phyloP scores from a whole-genome alignment of 2,797 vertebrate species.

The Xerus rutilus region DNA sequence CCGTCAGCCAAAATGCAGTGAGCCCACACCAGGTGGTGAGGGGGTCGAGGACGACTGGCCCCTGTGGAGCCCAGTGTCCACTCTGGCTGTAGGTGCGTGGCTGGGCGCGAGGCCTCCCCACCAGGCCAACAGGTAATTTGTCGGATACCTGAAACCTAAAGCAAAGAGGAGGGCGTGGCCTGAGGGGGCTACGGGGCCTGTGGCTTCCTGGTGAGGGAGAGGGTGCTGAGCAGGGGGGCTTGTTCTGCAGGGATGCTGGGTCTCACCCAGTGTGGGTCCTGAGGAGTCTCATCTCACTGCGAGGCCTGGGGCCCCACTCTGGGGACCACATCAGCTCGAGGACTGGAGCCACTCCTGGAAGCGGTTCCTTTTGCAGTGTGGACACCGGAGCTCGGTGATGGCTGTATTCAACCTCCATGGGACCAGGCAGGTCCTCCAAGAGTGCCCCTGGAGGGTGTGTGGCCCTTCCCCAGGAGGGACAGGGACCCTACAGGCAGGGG shows the following conservation, averaged over 20 bases:
- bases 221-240: rapidly evolving
- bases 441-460: background rate
- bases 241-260: rapidly evolving
- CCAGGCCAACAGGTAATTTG: background rate
- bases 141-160: background rate
- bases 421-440: background rate
- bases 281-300: background rate
- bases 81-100: too few relatives aligned
- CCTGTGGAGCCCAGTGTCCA: background rate
- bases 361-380: background rate
- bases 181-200: too few relatives aligned
- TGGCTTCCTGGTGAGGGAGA: background rate
- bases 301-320: background rate
- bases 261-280: background rate
- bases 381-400: background rate
- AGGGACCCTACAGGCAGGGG: too few relatives aligned
- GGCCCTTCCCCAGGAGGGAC: background rate
- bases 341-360: rapidly evolving
- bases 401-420: background rate
- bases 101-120: too few relatives aligned
- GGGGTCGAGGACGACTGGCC: too few relatives aligned
- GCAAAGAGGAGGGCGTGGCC: too few relatives aligned
- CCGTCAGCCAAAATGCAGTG: too few relatives aligned
- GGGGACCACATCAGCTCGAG: background rate
- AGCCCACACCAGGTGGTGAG: too few relatives aligned